phyloP scores from a whole-genome alignment of 2,888 invertebrate species.

The Pherbina coryleti region DNA sequence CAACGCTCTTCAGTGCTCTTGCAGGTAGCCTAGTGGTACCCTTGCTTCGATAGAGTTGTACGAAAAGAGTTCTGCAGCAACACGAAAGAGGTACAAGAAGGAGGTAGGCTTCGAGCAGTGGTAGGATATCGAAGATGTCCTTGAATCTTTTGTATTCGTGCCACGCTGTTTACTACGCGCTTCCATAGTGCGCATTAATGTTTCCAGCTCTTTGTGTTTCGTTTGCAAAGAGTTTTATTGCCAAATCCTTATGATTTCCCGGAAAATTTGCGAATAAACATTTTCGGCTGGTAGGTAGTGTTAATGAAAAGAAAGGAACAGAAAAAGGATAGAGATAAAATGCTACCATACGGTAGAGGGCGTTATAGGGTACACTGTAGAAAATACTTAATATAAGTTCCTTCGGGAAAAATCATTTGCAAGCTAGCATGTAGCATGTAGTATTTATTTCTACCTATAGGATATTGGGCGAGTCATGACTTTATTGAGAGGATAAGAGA shows the following conservation, averaged over 20 bases:
- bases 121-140: conserved; percentile 49
- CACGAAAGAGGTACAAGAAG: conserved; percentile 57
- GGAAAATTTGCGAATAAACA: conserved; percentile 35
- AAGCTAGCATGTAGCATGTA: too few species aligned
- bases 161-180: conserved; percentile 18
- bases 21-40: conserved; percentile 41
- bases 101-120: conserved; percentile 36
- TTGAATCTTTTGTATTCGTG: conserved; percentile 49
- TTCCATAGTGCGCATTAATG: not conserved
- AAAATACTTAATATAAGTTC: not conserved
- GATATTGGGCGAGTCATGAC: too few species aligned
- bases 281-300: conserved; percentile 4
- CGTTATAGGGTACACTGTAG: conserved; percentile 14
- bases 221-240: conserved; percentile 63
- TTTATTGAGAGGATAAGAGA: not conserved
- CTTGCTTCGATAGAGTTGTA: conserved; percentile 44
- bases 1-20: not conserved
- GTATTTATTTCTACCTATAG: too few species aligned
- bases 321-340: not conserved
- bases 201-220: conserved; percentile 17
- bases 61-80: conserved; percentile 53
- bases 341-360: conserved; percentile 17
- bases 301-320: not conserved
- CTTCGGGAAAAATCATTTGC: not conserved
- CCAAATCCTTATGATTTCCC: conserved; percentile 33